Evolutionary conservation across 2,888 invertebrate genomes (phyloP).

Genomic region (Drosophila vallismaia): DNA sequence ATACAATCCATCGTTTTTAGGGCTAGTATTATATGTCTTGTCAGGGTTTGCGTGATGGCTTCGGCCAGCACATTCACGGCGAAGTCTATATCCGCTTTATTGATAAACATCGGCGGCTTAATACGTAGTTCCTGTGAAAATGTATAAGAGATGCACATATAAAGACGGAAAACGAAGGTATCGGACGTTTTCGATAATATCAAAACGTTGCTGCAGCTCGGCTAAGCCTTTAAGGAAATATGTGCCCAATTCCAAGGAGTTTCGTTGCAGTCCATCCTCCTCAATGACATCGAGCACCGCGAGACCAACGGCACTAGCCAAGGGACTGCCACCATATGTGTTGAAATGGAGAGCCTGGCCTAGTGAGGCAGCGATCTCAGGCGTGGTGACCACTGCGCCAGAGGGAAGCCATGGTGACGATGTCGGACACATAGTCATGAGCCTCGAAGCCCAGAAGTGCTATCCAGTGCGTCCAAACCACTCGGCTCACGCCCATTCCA

Average conservation of each 20-base stretch:
- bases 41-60: constrained; percentile 84
- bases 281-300: constrained; percentile 97
- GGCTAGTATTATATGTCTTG: constrained; percentile 52
- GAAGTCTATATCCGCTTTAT: constrained; percentile 92
- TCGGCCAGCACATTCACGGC: constrained; percentile 87
- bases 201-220: constrained; percentile 88
- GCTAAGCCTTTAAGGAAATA: constrained; percentile 91
- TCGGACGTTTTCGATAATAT: constrained; percentile 95
- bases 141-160: constrained; percentile 22
- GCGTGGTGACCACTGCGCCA: constrained; percentile 98
- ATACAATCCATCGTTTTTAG: neutral
- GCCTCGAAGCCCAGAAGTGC: constrained; percentile 97
- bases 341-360: constrained; percentile 93
- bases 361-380: constrained; percentile 91
- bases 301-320: constrained; percentile 93
- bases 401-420: constrained; percentile 98
- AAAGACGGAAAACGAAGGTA: constrained; percentile 24
- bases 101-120: constrained; percentile 98
- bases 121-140: constrained; percentile 91
- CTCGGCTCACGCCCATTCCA: too few species aligned
- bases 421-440: constrained; percentile 94
- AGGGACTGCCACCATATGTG: constrained; percentile 97
- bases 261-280: constrained; percentile 92
- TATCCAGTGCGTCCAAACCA: constrained; percentile 97
- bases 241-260: constrained; percentile 90